phyloP scores from a whole-genome alignment of 2,888 invertebrate genomes.

The Microctonus brassicae region DNA sequence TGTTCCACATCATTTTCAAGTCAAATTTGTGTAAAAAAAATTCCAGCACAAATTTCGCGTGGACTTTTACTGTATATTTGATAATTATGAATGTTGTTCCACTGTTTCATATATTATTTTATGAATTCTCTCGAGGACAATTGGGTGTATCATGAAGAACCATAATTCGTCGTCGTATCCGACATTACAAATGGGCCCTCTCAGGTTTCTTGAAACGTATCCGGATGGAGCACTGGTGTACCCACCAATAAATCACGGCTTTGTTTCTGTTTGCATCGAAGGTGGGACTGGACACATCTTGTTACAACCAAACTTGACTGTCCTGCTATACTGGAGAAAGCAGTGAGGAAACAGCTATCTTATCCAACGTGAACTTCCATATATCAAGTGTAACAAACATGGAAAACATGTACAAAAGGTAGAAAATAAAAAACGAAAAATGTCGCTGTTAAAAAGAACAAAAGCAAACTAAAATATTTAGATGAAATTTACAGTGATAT shows the following conservation, averaged over 20 bases:
- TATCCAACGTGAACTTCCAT: slow-evolving; percentile 42
- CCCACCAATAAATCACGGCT: slow-evolving; percentile 46
- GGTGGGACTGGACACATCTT: slow-evolving; percentile 44
- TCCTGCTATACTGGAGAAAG: slow-evolving; percentile 2
- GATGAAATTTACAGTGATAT: too few relatives aligned
- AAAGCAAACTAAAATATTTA: neutral
- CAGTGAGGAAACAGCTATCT: slow-evolving; percentile 39
- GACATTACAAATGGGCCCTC: slow-evolving; percentile 24
- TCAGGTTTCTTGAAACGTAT: slow-evolving; percentile 29
- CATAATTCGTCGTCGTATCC: slow-evolving; percentile 11
- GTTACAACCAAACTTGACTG: slow-evolving; percentile 9
- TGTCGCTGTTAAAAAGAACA: slow-evolving; percentile 28
- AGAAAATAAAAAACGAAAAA: slow-evolving; percentile 44
- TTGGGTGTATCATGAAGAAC: slow-evolving; percentile 9
- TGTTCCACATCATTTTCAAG: too few relatives aligned
- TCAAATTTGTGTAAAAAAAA: too few relatives aligned
- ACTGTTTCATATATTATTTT: too few relatives aligned
- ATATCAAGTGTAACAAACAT: slow-evolving; percentile 37
- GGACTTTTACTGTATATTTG: too few relatives aligned
- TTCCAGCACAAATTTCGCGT: too few relatives aligned
- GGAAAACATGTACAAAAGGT: neutral
- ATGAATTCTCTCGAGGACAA: too few relatives aligned
- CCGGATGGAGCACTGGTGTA: slow-evolving; percentile 2
- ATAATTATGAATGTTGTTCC: too few relatives aligned
- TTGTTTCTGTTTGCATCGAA: slow-evolving; percentile 49